Evolutionary conservation across 2,888 invertebrate species (phyloP), one percentile per base, ranked within the genome.

Genomic region (Gerosis bhagava): DNA sequence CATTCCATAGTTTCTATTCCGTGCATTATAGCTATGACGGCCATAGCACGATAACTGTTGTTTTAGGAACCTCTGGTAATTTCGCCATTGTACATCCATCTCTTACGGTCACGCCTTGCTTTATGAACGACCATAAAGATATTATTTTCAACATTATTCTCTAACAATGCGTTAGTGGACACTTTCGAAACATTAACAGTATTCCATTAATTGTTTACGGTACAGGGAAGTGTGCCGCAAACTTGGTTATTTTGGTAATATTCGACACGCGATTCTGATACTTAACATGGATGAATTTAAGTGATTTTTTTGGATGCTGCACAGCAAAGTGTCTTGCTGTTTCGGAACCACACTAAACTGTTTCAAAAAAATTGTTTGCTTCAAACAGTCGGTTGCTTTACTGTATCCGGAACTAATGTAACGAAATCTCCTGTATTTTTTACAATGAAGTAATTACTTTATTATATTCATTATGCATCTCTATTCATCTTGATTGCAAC

Each of bases 281-380:
- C 31, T 41, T 46, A 45, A 13, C 11, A 7, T 13, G 10, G 5
- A 16, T 31, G 1, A 2, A 26, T 7, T 36, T 5, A 12, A 0
- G 2, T 15, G 43, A 50, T 7, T 12, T 19, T 21, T 8, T 19
- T 5, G 3, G 5, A 26, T 29, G 5, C 42, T 28, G 19, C 44
- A 26, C 10, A 6, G 8, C 11, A 10, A 26, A 24, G 48, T 56
- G 52, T 70, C 83, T 56, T 63, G 79, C 78, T 74, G 82, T 67
- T 73, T 75, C 65, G 67, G 71, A 58, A 78, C 83, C 83, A 50
- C 83, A 50, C 56, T 67, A 75, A 17, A 73, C n/a, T 65, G 62
- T 69, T 63, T 45, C 51, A 72, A 49, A 48, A 21, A 4, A 16
- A 35, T 15, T 3, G 28, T 24, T 21, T 26, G 15, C 31, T 24